Conservation (phyloP, 2,113 vertebrate genomes). For the Gopherus flavomarginatus region DNA sequence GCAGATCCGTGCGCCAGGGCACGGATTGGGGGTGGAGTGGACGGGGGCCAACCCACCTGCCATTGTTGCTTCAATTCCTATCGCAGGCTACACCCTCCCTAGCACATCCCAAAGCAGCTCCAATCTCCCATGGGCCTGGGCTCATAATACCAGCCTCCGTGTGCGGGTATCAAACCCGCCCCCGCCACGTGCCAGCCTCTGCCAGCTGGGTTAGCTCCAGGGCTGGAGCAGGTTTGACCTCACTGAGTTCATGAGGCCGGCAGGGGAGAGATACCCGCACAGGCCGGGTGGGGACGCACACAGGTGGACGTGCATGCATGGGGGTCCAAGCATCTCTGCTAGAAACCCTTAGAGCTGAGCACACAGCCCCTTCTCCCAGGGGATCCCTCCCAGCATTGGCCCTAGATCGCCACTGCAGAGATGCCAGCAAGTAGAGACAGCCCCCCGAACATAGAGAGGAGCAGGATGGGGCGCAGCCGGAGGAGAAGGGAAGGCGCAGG, state of each 20-base stretch:
- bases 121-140: too few relatives aligned
- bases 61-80: background rate
- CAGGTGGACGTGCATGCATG: background rate
- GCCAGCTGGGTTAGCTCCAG: too few relatives aligned
- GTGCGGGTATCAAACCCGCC: too few relatives aligned
- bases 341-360: background rate
- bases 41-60: background rate
- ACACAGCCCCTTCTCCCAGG: background rate
- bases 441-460: background rate
- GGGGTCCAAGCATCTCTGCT: too few relatives aligned
- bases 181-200: too few relatives aligned
- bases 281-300: background rate
- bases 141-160: too few relatives aligned
- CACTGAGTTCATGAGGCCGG: too few relatives aligned
- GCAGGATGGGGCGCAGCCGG: background rate
- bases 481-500: background rate
- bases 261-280: background rate
- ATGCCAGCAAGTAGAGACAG: background rate
- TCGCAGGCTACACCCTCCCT: too few relatives aligned
- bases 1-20: background rate
- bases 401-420: background rate
- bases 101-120: too few relatives aligned
- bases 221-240: too few relatives aligned
- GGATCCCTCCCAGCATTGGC: background rate
- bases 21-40: background rate